Base-by-base conservation (phyloP, 2,113 vertebrate species). In the Synchiropus splendidus region DNA sequence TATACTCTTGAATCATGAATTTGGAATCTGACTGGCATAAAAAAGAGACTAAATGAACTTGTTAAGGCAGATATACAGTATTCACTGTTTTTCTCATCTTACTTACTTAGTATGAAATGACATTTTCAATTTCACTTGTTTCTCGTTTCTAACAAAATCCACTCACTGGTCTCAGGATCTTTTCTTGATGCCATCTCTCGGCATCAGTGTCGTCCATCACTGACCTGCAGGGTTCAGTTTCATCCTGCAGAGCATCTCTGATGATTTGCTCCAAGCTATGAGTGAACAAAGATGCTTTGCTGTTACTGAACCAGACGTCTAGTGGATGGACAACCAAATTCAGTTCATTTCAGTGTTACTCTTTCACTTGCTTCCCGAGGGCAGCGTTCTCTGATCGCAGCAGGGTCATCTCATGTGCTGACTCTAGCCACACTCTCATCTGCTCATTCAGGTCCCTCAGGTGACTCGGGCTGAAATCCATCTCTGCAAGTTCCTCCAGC, bases 401-500 rank as follows among this genome's bases (percentile, higher is more conserved):
- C 10, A 5, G 0, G n/a, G 52, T 46, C 11, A 72, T 39, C 5
- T 78, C 73, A 8, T 79, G 71, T 17, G 75, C 71, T 14, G 32
- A 42, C 12, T 75, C 69, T 36, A 75, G 46, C 69, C 55, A 74
- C 12, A 6, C 36, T 21, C 53, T 72, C 62, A 77, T 59, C 31
- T 59, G 34, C n/a, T 17, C n/a, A 13, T 70, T 79, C 30, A 50
- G 42, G 3, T 48, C 57, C 18, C n/a, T 73, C 39, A 74, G 55
- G 10, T 66, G 50, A 46, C 12, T 54, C 1, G 40, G 52, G 35
- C 16, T 59, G 44, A 73, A 36, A 6, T 75, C 47, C 32, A 67
- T 52, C 46, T 67, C 69, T 14, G 62, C 60, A 10, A 72, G 61
- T 51, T 48, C 74, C 18, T 77, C 59, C n/a, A 63, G 53, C 71